Evolutionary conservation across 2,888 invertebrate genomes (phyloP), one percentile per base, ranked within the genome.

Genomic region (Pinctada fucata): DNA sequence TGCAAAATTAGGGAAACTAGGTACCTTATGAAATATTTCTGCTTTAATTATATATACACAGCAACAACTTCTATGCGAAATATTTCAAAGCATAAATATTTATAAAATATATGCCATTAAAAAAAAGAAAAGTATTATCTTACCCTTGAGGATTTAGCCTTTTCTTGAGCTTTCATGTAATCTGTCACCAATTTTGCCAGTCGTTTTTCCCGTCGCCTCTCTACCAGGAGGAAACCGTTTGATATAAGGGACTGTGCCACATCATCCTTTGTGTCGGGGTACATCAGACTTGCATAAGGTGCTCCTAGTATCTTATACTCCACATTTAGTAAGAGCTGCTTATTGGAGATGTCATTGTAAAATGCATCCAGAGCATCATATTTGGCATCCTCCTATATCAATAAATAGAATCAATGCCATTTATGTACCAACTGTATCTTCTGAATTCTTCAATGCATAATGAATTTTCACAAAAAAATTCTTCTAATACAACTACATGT

Each of bases 221-320:
- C 97, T 85, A 96, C 95, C 82, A 98, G 93, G 67, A 97, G 94
- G 79, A 96, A 94, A 1, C 99, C 99, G 86, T 98, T 97, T 80
- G 95, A 94, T 79, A 99, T 95, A 82, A 99, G 94, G 85, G 94
- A 95, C 93, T 96, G 95, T 70, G 95, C 95, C 83, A 97, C 93
- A 90, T 96, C 96, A 58, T 95, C 94, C 82, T 95, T 94, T 2
- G 88, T 89, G 45, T 91, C 91, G 2, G 90, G 88, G 83, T 87
- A 83, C 74, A 87, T 83, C 72, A 90, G 86, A 0, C 90, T 87
- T 51, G 91, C 91, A 79, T 81, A 87, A 16, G 91, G 91, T 31
- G 85, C 49, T 3, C 83, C 94, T 0, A 79, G 94, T 31, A 93
- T 93, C 83, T 95, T 95, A 88, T 95, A 95, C 92, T 99, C 98